phyloP scores from a whole-genome alignment of 2,113 vertebrate species.

The Aptenodytes patagonicus region DNA sequence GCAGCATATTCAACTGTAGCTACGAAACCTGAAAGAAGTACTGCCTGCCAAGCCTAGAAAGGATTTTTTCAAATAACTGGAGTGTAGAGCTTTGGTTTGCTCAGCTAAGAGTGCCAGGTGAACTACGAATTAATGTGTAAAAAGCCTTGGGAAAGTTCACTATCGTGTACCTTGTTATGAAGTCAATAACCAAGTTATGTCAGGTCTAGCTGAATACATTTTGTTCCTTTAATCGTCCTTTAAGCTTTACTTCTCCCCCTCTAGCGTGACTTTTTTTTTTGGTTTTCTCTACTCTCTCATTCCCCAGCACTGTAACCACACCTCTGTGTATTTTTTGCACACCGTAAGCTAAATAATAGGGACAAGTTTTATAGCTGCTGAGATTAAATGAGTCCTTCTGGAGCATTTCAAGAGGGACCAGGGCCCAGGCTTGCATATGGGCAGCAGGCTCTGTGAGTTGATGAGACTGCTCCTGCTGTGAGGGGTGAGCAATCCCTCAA shows the following conservation, averaged over 20 bases:
- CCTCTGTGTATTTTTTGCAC: background rate
- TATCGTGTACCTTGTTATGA: rapidly evolving
- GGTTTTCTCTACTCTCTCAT: background rate
- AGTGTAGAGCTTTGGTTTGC: background rate
- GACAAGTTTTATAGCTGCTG: background rate
- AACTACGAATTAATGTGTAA: background rate
- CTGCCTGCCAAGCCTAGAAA: background rate
- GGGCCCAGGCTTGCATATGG: background rate
- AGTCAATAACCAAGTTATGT: background rate
- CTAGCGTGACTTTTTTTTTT: rapidly evolving
- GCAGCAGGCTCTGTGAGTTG: background rate
- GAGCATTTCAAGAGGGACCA: background rate
- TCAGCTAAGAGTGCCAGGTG: background rate
- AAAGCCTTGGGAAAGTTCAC: background rate
- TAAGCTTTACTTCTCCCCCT: background rate
- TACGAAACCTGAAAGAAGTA: background rate
- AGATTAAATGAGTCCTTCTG: background rate
- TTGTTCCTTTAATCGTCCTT: background rate
- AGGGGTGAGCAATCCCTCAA: background rate
- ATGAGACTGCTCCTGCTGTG: background rate
- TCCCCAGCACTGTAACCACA: background rate
- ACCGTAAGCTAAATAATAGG: background rate
- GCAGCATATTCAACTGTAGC: background rate
- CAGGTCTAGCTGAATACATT: background rate
- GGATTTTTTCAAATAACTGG: background rate